Base-by-base conservation (phyloP, 2,888 invertebrate genomes). In the Horisme vitalbata region DNA sequence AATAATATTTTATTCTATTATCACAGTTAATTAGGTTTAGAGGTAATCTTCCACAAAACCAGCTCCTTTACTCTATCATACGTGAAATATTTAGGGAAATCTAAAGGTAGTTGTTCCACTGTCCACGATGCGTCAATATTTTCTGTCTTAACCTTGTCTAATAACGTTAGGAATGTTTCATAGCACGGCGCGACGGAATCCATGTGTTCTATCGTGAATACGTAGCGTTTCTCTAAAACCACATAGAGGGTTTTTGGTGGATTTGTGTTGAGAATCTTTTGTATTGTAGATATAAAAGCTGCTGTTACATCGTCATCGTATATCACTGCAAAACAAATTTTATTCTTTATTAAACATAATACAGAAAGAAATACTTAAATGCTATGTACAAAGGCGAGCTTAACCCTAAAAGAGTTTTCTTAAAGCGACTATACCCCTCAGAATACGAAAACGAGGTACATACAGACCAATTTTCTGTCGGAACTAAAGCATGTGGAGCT, bases 151-250 rank as follows among this genome's bases (percentile, higher is more conserved):
- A 92, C 79, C 60, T 88, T 85, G 44, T 91, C 83, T 8, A 94
- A 64, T 49, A 93, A 83, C 20, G 91, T 88, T 0, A 95, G 80
- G 82, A 96, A 96, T 84, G 95, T 94, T 68, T 96, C 96, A 67
- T 95, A 97, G 84, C 96, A 96, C 0, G 96, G 96, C 0, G 97
- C 96, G n/a, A 93, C 93, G 0, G 94, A 92, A 52, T 96, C 95
- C 74, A 95, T 91, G 64, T 96, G 95, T 8, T 93, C 91, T 55
- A 95, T 76, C 0, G 96, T 96, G 68, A 97, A 97, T 4, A 97
- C 96, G 75, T 93, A 97, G 37, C 97, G 93, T 73, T 96, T 96
- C 73, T 97, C 97, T 55, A 97, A 68, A 2, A 96, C 95, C 18
- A 97, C 86, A 64, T 94, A 95, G 12, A 95, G 79, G 0, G 85